These are phyloP conservation scores for Aromia moschata DNA, from an alignment of 2,888 invertebrate genomes.

Conservation along the genomic window DNA sequence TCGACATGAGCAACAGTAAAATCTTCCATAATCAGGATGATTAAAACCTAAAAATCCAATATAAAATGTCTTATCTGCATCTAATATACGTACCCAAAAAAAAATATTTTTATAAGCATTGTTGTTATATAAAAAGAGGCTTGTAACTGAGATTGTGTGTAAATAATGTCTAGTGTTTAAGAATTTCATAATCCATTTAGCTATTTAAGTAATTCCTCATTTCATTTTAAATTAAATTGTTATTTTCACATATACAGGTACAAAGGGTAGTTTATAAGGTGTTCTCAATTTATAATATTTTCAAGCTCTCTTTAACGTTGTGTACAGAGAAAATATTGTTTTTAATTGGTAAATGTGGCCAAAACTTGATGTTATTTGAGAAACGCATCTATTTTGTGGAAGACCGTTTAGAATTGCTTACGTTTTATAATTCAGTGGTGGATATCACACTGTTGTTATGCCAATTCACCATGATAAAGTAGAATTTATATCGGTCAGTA, in stretches of 20 bases:
- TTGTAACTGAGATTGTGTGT: constrained; percentile 27
- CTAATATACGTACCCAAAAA: too few species aligned
- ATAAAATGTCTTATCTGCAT: too few species aligned
- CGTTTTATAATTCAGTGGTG: too few species aligned
- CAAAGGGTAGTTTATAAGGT: constrained; percentile 20
- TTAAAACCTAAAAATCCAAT: too few species aligned
- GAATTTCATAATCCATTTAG: constrained; percentile 14
- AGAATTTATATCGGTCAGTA: too few species aligned
- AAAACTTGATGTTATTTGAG: constrained; percentile 11
- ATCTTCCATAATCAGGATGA: too few species aligned
- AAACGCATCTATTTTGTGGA: constrained; percentile 2
- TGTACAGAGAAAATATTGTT: constrained; percentile 13
- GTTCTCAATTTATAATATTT: constrained; percentile 24
- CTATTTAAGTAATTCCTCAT: constrained; percentile 27
- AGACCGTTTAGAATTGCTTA: too few species aligned
- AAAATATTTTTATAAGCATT: too few species aligned
- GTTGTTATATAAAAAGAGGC: too few species aligned
- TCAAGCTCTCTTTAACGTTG: constrained; percentile 43
- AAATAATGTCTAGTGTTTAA: constrained; percentile 13
- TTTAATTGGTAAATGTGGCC: constrained; percentile 20
- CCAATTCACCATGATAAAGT: too few species aligned
- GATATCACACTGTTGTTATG: too few species aligned
- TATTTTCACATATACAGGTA: constrained; percentile 30
- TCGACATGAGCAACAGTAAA: too few species aligned
- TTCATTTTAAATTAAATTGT: constrained; percentile 36